A percentile compares a stretch with the other conserved stretches of the same genome.
These are phyloP conservation scores for Whitmania pigra DNA, from an alignment of 1,140 invertebrate species.

Conservation along the genomic window DNA sequence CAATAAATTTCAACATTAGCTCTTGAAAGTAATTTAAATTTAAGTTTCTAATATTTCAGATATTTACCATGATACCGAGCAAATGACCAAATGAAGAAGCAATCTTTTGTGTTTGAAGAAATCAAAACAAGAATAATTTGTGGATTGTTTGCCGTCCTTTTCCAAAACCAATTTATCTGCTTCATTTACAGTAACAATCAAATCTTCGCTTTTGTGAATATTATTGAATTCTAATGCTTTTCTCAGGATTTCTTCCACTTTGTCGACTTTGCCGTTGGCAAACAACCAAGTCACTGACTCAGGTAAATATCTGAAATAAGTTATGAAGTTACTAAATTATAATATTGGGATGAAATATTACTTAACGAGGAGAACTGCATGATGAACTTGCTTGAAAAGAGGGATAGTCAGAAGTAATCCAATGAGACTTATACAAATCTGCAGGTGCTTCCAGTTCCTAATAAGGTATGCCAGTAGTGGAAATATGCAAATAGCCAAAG, in stretches of 20 bases:
- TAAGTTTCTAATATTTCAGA: not conserved
- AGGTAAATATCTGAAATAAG: slow-evolving; percentile 23
- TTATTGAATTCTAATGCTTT: slow-evolving; percentile 19
- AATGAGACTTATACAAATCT: slow-evolving; percentile 36
- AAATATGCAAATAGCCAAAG: slow-evolving; percentile 37
- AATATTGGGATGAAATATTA: not conserved
- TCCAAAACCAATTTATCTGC: not conserved
- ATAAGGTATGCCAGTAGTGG: slow-evolving; percentile 39
- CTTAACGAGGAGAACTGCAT: slow-evolving; percentile 14
- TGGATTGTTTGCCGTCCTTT: not conserved
- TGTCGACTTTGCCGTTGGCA: slow-evolving; percentile 24
- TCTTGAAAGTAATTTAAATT: not conserved
- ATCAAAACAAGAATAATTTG: too few species aligned
- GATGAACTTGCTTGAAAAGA: slow-evolving; percentile 35
- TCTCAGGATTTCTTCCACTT: slow-evolving; percentile 26
- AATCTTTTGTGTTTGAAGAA: too few species aligned
- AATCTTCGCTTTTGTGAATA: not conserved
- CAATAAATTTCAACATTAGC: not conserved
- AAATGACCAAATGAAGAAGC: too few species aligned
- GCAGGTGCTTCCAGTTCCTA: slow-evolving; percentile 41
- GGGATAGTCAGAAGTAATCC: slow-evolving; percentile 30
- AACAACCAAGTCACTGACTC: slow-evolving; percentile 28
- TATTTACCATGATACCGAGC: not conserved
- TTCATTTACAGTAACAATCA: not conserved
- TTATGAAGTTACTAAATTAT: not conserved